phyloP scores from a whole-genome alignment of 2,113 vertebrate species.

The Phylloscopus whistleri region DNA sequence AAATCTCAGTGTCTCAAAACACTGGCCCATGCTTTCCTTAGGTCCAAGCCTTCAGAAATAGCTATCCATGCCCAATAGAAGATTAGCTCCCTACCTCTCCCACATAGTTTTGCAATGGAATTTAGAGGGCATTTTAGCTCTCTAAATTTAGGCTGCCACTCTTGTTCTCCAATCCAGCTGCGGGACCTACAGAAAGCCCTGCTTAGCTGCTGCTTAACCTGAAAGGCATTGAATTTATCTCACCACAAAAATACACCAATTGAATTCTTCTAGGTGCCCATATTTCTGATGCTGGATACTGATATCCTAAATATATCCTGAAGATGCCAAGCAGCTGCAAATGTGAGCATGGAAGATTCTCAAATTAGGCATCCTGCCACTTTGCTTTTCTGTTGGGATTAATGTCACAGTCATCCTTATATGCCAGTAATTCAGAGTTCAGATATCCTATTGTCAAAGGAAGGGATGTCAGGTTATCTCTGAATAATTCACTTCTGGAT shows the following conservation, averaged over 20 bases:
- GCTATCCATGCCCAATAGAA: background rate
- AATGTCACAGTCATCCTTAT: background rate
- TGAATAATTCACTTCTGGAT: background rate
- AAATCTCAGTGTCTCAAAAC: background rate
- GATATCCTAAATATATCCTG: background rate
- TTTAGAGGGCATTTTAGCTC: background rate
- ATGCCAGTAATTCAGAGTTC: background rate
- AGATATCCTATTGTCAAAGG: background rate
- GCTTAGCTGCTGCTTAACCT: slow-evolving; percentile 1
- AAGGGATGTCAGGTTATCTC: background rate
- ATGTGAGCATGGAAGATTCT: background rate
- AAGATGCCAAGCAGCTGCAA: background rate
- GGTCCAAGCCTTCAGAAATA: background rate
- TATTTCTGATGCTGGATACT: background rate
- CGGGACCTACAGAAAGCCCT: slow-evolving; percentile 12
- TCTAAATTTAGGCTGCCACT: slow-evolving; percentile 1
- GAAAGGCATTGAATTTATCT: background rate
- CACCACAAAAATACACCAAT: background rate
- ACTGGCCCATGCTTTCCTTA: background rate
- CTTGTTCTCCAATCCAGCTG: background rate
- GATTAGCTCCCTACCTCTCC: background rate
- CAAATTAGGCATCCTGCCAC: background rate
- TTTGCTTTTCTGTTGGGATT: background rate
- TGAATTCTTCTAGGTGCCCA: background rate
- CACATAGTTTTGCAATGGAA: background rate